A percentile compares a stretch with the other conserved stretches of the same genome.
phyloP scores from a whole-genome alignment of 2,888 invertebrate species.

The Tyria jacobaeae region DNA sequence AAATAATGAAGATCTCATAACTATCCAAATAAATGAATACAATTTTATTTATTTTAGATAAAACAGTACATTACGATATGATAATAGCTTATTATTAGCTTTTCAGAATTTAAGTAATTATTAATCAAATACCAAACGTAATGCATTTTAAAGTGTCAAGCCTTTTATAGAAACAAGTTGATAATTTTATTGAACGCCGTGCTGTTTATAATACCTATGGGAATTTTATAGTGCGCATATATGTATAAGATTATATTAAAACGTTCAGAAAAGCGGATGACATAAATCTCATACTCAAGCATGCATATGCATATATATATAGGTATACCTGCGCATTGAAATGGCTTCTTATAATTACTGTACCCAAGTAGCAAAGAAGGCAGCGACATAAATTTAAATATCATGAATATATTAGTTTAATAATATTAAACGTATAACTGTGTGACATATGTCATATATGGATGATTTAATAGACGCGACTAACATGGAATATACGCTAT shows the following conservation, averaged over 20 bases:
- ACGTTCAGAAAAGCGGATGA: slow-evolving; percentile 65
- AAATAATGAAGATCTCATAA: too few relatives aligned
- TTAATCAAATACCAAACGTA: background rate
- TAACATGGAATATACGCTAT: background rate
- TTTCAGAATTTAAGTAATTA: background rate
- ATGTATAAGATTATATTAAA: slow-evolving; percentile 62
- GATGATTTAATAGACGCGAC: background rate
- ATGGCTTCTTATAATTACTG: slow-evolving; percentile 45
- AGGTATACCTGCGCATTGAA: slow-evolving; percentile 48
- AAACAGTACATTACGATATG: background rate
- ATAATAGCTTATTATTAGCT: slow-evolving; percentile 1
- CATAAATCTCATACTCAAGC: slow-evolving; percentile 65
- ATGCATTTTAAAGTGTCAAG: slow-evolving; percentile 4
- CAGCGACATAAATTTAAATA: slow-evolving; percentile 41
- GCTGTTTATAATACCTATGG: slow-evolving; percentile 26
- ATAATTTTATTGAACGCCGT: slow-evolving; percentile 7
- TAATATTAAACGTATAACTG: slow-evolving; percentile 29
- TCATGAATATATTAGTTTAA: slow-evolving; percentile 40
- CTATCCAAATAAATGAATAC: too few relatives aligned
- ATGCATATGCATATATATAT: too few relatives aligned
- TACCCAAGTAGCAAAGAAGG: slow-evolving; percentile 41
- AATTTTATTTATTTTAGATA: too few relatives aligned
- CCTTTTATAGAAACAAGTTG: background rate
- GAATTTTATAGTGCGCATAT: slow-evolving; percentile 43
- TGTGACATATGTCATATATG: slow-evolving; percentile 12